Base-by-base conservation (phyloP, 35 echinoderm and acorn worm genomes). In the Apostichopus californicus region DNA sequence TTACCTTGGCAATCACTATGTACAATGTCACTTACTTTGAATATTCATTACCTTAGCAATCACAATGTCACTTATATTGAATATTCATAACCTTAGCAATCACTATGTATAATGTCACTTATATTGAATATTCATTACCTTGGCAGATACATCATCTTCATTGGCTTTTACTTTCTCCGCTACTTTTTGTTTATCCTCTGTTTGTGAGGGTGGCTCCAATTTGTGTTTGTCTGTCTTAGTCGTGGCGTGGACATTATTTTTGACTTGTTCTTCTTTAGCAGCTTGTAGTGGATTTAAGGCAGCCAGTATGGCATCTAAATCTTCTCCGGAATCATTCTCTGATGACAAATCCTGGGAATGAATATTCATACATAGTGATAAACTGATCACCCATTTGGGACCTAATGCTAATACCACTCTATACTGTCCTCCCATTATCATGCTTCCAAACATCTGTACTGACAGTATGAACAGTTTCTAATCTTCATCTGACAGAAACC, bases 291-390 rank as follows among this genome's bases (percentile, higher is more conserved):
- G 72, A 23, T 79, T 73, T 59, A 91, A 77, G 11, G 61, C 89
- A 23, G 89, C 89, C 1, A 91, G 73, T 55, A 91, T 78, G 15
- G 34, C 73, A 59, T 91, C 89, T 8, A 91, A 53, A 57, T 91
- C 89, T 2, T 79, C 89, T 55, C n/a, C 86, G 14, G 63, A 89
- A 73, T 25, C 18, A 12, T 73, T 73, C 60, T 68, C 89, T 57
- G 89, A 91, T 8, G 89, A 91, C 18, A 91, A 21, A 77, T 91
- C 89, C 89, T 91, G 68, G 17, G 1, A 9, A 82, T 53, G 46
- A 82, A 82, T 57, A 57, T 55, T 82, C 9, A 57, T 82, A 24
- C 34, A 22, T 12, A 3, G 34, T 46, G 34, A 4, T 46, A 3
- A 46, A 46, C 71, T 46, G 34, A 46, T 46, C 26, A 28, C 1